phyloP scores from a whole-genome alignment of 2,113 vertebrate genomes.

The Bambusicola thoracicus region DNA sequence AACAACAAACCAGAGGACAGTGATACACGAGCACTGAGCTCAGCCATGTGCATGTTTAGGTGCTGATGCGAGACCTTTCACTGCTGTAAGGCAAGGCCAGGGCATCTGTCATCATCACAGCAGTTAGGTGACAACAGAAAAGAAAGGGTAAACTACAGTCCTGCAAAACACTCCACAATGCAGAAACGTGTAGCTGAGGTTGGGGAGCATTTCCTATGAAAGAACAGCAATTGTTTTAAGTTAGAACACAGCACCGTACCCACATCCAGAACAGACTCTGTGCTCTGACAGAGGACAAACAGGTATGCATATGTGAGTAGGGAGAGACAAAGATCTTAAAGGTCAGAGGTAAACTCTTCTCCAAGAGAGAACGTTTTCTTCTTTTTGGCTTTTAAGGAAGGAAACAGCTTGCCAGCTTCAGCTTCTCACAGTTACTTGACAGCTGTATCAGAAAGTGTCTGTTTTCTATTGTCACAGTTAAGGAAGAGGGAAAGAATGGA shows the following conservation, averaged over 20 bases:
- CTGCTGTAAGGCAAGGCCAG: not conserved
- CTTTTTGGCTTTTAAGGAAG: not conserved
- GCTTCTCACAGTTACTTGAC: not conserved
- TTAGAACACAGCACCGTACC: not conserved
- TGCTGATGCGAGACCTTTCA: not conserved
- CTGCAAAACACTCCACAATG: not conserved
- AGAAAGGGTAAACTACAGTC: not conserved
- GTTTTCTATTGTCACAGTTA: not conserved
- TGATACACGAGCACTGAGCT: not conserved
- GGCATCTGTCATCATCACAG: not conserved
- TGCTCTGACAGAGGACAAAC: not conserved
- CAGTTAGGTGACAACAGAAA: not conserved
- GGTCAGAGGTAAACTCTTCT: not conserved
- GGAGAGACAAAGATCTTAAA: not conserved
- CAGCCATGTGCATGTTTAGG: not conserved
- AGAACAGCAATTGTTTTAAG: not conserved
- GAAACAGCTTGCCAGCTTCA: not conserved
- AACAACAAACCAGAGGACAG: not conserved
- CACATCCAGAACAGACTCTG: not conserved
- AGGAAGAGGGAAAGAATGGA: not conserved
- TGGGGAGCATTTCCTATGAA: not conserved
- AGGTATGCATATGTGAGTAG: not conserved
- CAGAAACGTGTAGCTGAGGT: not conserved
- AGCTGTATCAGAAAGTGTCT: not conserved
- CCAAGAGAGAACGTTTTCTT: not conserved